Evolutionary conservation across 2,797 vertebrate genomes (phyloP).

Genomic region (Siniperca obscura): DNA sequence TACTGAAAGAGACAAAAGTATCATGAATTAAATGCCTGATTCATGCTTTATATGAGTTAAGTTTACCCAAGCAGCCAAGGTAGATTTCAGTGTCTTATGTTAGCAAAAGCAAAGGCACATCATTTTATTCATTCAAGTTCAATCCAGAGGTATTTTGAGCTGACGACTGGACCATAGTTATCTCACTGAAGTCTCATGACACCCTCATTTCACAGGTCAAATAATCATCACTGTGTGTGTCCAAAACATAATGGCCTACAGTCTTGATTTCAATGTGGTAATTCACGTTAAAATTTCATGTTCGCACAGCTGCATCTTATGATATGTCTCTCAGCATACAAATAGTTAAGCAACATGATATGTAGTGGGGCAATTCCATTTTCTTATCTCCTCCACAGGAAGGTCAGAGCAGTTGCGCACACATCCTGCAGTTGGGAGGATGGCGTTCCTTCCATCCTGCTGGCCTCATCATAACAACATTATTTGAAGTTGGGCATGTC

Average conservation of each 20-base stretch:
- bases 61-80: background rate
- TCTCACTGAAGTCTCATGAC: background rate
- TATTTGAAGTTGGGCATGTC: background rate
- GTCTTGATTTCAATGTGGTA: background rate
- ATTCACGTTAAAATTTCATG: background rate
- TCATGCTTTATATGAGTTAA: background rate
- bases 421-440: constrained; percentile 37
- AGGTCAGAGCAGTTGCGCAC: constrained; percentile 12
- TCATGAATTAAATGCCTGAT: constrained; percentile 1
- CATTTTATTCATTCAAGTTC: background rate
- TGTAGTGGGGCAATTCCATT: background rate
- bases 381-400: constrained; percentile 14
- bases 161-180: background rate
- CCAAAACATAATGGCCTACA: constrained; percentile 1
- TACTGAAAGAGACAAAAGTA: constrained; percentile 57
- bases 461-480: background rate
- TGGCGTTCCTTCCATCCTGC: background rate
- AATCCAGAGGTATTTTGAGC: background rate
- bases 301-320: background rate
- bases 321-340: background rate
- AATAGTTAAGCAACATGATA: constrained; percentile 1
- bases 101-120: background rate
- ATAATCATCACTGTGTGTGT: background rate
- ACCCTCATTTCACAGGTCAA: background rate
- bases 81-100: background rate